Conservation (phyloP, 2,888 invertebrate species). For the Epinotia demarniana region DNA sequence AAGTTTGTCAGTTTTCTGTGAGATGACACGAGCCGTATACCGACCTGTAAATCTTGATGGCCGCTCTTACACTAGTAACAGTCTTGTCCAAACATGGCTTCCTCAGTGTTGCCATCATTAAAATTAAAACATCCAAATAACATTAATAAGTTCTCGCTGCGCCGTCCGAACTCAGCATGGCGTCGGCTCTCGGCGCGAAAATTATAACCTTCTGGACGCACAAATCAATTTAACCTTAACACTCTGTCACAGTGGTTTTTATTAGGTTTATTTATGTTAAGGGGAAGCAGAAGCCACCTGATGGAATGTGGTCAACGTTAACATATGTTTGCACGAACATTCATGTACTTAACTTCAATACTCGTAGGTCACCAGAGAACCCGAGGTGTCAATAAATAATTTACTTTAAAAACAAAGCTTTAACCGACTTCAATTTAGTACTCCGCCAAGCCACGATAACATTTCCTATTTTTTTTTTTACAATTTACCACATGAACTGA, state of each 20-base stretch:
- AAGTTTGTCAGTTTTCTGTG: too few relatives aligned
- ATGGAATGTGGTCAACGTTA: conserved; percentile 13
- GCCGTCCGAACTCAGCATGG: conserved; percentile 35
- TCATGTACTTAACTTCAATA: too few relatives aligned
- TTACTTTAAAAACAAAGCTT: too few relatives aligned
- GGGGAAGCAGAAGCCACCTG: conserved; percentile 3
- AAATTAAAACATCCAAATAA: conserved; percentile 45
- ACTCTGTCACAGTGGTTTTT: conserved; percentile 17
- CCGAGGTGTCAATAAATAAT: too few relatives aligned
- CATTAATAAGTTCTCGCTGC: conserved; percentile 42
- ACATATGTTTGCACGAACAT: not conserved
- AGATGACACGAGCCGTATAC: not conserved
- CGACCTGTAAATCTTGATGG: not conserved
- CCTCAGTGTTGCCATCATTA: conserved; percentile 43
- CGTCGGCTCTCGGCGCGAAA: conserved; percentile 40
- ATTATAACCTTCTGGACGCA: conserved; percentile 41
- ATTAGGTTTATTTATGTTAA: conserved; percentile 17
- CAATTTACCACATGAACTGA: too few relatives aligned
- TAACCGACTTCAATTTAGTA: too few relatives aligned
- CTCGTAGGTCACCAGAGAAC: too few relatives aligned
- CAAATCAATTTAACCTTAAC: conserved; percentile 39
- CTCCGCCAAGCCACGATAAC: too few relatives aligned
- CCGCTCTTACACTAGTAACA: conserved; percentile 16
- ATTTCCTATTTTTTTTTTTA: too few relatives aligned
- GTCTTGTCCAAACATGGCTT: conserved; percentile 40